Evolutionary conservation across 2,113 vertebrate species (phyloP).

Genomic region (Macquaria ambigua): DNA sequence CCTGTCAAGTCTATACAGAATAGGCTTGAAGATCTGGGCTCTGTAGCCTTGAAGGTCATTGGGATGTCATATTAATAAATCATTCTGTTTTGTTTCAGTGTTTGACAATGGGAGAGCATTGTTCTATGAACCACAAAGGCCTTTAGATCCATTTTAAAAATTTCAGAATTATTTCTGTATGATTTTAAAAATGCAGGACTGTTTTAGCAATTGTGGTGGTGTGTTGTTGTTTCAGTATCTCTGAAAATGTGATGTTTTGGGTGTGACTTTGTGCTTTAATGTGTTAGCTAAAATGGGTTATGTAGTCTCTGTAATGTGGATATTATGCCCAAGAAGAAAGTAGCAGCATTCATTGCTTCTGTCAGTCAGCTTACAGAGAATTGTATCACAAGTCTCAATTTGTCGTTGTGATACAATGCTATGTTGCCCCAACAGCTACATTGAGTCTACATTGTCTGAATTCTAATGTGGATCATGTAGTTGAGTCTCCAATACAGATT

Average conservation of each 20-base stretch:
- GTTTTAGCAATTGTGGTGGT: neutral
- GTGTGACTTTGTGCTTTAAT: neutral
- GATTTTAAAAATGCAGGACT: neutral
- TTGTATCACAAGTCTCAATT: neutral
- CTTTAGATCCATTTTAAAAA: slow-evolving; percentile 1
- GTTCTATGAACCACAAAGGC: neutral
- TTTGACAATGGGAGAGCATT: neutral
- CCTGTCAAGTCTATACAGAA: neutral
- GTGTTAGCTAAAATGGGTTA: neutral
- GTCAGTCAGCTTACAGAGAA: neutral
- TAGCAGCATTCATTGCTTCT: neutral
- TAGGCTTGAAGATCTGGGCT: neutral
- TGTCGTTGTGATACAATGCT: neutral
- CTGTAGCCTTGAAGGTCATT: too few species aligned
- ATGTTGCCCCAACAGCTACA: neutral
- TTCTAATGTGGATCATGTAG: neutral
- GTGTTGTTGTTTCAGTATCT: neutral
- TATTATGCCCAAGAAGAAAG: neutral
- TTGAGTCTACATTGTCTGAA: neutral
- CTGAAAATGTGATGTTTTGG: neutral
- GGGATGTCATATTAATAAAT: neutral
- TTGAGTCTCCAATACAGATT: neutral
- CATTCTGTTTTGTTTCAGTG: neutral
- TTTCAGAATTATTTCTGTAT: slow-evolving; percentile 2
- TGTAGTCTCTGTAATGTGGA: neutral